Conservation (phyloP, 2,113 vertebrate genomes). For the Cyprinodon brontotheroides region DNA sequence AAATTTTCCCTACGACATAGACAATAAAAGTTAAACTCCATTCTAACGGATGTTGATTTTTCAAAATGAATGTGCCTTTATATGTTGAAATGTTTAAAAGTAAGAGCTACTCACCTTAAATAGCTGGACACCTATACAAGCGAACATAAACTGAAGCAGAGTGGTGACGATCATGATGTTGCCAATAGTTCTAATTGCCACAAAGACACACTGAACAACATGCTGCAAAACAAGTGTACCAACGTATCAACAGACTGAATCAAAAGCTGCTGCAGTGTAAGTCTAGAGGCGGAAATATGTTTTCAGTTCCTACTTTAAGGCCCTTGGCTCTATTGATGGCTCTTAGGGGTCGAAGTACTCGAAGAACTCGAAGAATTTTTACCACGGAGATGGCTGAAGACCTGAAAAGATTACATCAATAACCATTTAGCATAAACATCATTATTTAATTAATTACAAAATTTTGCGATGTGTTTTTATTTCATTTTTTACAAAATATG, state of each 20-base stretch:
- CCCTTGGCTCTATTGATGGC: slow-evolving; percentile 99
- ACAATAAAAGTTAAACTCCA: slow-evolving; percentile 22
- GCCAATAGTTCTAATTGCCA: slow-evolving; percentile 97
- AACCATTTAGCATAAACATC: background rate
- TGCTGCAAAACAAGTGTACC: slow-evolving; percentile 80
- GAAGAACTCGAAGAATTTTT: slow-evolving; percentile 96
- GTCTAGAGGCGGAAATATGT: background rate
- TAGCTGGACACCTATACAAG: slow-evolving; percentile 96
- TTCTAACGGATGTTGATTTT: background rate
- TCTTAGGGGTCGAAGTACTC: slow-evolving; percentile 94
- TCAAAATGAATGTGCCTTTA: background rate
- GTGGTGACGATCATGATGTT: slow-evolving; percentile 99
- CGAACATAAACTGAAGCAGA: slow-evolving; percentile 99
- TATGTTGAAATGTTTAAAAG: background rate
- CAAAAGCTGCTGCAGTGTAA: background rate
- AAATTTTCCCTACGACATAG: slow-evolving; percentile 88
- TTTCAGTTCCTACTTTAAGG: slow-evolving; percentile 85
- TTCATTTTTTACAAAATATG: no score
- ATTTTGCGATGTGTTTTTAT: no score
- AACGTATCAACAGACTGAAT: background rate
- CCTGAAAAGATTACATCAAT: slow-evolving; percentile 68
- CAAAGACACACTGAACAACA: slow-evolving; percentile 98
- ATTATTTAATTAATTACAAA: background rate
- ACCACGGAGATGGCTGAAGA: slow-evolving; percentile 99
- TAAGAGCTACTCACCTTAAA: slow-evolving; percentile 87